phyloP scores from a whole-genome alignment of 2,888 invertebrate species.

The Agonopterix heracliana region DNA sequence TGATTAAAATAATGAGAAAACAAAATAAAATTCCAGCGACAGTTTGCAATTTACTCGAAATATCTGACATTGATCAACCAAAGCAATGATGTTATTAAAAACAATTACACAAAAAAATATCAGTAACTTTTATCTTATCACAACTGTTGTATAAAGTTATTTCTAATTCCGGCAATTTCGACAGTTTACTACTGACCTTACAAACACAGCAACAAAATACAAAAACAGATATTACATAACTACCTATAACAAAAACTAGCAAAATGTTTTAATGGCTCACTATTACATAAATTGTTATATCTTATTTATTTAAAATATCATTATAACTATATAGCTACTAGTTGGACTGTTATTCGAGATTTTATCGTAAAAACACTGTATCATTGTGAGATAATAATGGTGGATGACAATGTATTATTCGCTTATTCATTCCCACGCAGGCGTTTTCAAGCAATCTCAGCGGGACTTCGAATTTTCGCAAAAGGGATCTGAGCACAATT shows the following conservation, averaged over 20 bases:
- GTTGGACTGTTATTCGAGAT: slow-evolving; percentile 63
- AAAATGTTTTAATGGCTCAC: slow-evolving; percentile 55
- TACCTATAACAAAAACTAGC: slow-evolving; percentile 46
- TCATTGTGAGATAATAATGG: slow-evolving; percentile 75
- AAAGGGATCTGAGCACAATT: slow-evolving; percentile 70
- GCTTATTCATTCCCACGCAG: slow-evolving; percentile 59
- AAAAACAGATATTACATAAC: slow-evolving; percentile 23
- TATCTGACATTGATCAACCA: too few species aligned
- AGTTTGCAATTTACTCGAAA: too few species aligned
- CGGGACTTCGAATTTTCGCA: slow-evolving; percentile 63
- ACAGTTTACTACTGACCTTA: slow-evolving; percentile 35
- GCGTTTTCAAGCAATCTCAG: slow-evolving; percentile 66
- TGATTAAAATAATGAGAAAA: too few species aligned
- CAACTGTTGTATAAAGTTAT: slow-evolving; percentile 36
- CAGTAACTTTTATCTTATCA: too few species aligned
- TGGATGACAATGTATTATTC: slow-evolving; percentile 74
- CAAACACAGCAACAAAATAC: slow-evolving; percentile 34
- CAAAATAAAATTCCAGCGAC: too few species aligned
- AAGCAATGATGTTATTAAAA: too few species aligned
- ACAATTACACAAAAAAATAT: too few species aligned
- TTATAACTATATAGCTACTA: slow-evolving; percentile 33
- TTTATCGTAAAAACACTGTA: slow-evolving; percentile 71
- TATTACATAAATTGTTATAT: slow-evolving; percentile 52
- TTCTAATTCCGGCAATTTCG: slow-evolving; percentile 42
- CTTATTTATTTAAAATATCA: slow-evolving; percentile 60